Evolutionary conservation across 2,113 vertebrate species (phyloP), one percentile per base, ranked within the genome.

Genomic region (Lepisosteus oculatus): DNA sequence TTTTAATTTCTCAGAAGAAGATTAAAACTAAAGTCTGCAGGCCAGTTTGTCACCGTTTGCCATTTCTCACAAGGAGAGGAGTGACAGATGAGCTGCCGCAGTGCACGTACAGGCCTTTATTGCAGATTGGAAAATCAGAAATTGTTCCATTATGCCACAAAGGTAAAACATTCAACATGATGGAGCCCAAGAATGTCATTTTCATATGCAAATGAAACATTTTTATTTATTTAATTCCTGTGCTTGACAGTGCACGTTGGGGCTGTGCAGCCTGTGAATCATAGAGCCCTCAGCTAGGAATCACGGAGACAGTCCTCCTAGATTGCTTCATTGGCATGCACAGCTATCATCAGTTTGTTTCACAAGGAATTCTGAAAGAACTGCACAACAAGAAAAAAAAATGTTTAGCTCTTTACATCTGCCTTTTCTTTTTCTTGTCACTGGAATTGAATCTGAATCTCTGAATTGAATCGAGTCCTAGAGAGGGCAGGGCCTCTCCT

Each of bases 51-150:
- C 84, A 80, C 77, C 62, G 61, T 67, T 70, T 63, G 82, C 79
- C 80, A 78, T 75, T 65, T 8, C 69, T 82, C 77, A 77, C 72
- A 81, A 83, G 75, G 42, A 9, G 17, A 65, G 9, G 83, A 89
- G 78, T 88, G 87, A 92, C 85, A 86, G 82, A 89, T 85, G 85
- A 85, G 87, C 82, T 87, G 83, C 89, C 85, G 85, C 73, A 72
- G 80, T 83, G 76, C 82, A 84, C 87, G 87, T 83, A 82, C 82
- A 83, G 88, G 85, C 80, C 87, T 90, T 84, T 80, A 85, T 79
- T 75, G 81, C 72, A 82, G 82, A 85, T 85, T 77, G 85, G 76
- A 76, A 67, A 61, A 76, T 75, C 65, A 84, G 78, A 83, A 89
- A 90, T 86, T 82, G 82, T 81, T 81, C 85, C 82, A 87, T 90